Conservation (phyloP, 1,140 invertebrate genomes). For the Euwallacea fornicatus region DNA sequence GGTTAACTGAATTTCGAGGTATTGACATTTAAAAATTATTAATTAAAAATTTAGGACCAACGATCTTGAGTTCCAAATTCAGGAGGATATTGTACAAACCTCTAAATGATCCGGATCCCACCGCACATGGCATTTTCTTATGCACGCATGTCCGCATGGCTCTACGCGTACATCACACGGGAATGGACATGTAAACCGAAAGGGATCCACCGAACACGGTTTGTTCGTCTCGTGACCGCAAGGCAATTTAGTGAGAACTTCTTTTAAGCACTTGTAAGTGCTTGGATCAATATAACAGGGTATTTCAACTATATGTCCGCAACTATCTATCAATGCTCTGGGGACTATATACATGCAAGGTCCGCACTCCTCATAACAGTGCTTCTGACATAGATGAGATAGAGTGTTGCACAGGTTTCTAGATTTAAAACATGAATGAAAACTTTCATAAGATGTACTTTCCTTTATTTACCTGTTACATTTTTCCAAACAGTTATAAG, state of each 20-base stretch:
- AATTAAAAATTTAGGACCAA: too few relatives aligned
- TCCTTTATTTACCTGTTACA: constrained; percentile 47
- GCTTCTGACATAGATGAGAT: constrained; percentile 55
- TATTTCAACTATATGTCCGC: constrained; percentile 54
- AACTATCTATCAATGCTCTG: constrained; percentile 53
- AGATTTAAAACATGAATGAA: neutral
- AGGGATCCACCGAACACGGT: constrained; percentile 50
- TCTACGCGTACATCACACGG: constrained; percentile 54
- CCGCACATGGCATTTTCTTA: constrained; percentile 54
- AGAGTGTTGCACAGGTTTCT: constrained; percentile 54
- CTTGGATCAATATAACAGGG: constrained; percentile 51
- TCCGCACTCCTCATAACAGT: constrained; percentile 55
- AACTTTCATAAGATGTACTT: constrained; percentile 36
- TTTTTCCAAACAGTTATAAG: constrained; percentile 53
- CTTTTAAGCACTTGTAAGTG: constrained; percentile 49
- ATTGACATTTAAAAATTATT: too few relatives aligned
- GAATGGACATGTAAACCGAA: constrained; percentile 50
- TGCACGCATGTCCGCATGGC: constrained; percentile 59
- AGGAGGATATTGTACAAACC: constrained; percentile 13
- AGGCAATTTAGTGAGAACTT: constrained; percentile 49
- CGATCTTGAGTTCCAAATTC: too few relatives aligned
- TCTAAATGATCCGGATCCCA: constrained; percentile 57
- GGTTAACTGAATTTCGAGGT: too few relatives aligned
- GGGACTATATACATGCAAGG: constrained; percentile 53
- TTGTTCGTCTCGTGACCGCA: constrained; percentile 57